These are phyloP conservation scores for Ladona fulva DNA, from an alignment of 1,140 invertebrate genomes.

Conservation along the genomic window DNA sequence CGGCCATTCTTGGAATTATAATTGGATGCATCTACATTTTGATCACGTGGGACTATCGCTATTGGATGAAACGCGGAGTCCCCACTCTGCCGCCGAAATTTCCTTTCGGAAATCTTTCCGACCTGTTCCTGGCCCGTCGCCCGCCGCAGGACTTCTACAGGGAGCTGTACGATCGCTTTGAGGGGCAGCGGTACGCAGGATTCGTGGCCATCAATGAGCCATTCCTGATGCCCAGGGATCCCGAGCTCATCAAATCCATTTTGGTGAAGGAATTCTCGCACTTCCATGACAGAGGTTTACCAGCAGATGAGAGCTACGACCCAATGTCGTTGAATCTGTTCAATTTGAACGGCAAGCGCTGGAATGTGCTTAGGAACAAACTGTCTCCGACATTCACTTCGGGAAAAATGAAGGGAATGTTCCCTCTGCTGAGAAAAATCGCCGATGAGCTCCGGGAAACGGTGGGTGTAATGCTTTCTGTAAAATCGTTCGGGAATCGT, in stretches of 20 bases:
- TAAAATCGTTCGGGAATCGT: too few species aligned
- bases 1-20: neutral
- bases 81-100: slow-evolving; percentile 33
- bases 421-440: slow-evolving; percentile 20
- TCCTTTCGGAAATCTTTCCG: slow-evolving; percentile 38
- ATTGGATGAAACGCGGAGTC: slow-evolving; percentile 32
- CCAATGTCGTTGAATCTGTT: slow-evolving; percentile 45
- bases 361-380: slow-evolving; percentile 43
- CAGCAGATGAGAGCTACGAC: slow-evolving; percentile 40
- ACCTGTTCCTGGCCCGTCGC: neutral
- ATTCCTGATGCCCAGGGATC: slow-evolving; percentile 38
- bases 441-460: slow-evolving; percentile 25
- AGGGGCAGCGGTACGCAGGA: slow-evolving; percentile 30
- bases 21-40: slow-evolving; percentile 26
- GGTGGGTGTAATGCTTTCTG: neutral
- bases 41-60: slow-evolving; percentile 29
- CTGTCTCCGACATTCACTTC: slow-evolving; percentile 47
- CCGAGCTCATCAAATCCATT: slow-evolving; percentile 38
- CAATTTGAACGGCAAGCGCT: slow-evolving; percentile 39
- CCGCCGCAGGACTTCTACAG: slow-evolving; percentile 15
- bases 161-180: slow-evolving; percentile 24
- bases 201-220: slow-evolving; percentile 41
- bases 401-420: slow-evolving; percentile 47
- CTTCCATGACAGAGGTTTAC: slow-evolving; percentile 39
- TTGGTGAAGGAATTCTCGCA: slow-evolving; percentile 39